Base-by-base conservation (phyloP, 2,797 vertebrate genomes). In the Poecile montanus region DNA sequence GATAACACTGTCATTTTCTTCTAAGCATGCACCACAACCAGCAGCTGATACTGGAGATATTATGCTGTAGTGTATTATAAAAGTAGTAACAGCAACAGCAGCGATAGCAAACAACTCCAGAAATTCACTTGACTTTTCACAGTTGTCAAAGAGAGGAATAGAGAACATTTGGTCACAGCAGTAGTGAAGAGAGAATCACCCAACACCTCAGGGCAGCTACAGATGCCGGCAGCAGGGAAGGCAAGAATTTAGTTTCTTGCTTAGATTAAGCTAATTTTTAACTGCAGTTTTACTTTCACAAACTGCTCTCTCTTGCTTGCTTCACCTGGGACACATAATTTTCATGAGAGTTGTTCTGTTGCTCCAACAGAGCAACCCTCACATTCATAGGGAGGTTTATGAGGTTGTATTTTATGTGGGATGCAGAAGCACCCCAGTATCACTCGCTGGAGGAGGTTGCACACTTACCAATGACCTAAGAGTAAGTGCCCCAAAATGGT, bases 351-450 rank as follows among this genome's bases (percentile, higher is more conserved):
- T 47, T 40, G 38, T 6, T 40, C 38, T 40, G 38, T 40, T 40
- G 38, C 38, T 40, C 47, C 48, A 72, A 29, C 22, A 29, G 42
- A 25, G 38, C 32, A 75, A 18, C 14, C 29, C 29, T 77, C 76
- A 18, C 21, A 6, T 23, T 51, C 30, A 0, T 1, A 7, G n/a
- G 9, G 26, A 67, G 40, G 13, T 67, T 18, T 6, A 4, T 19
- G 22, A 47, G 38, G 66, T 51, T 72, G 0, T 54, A 14, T 45
- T 62, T 73, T 45, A 26, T 17, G 40, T 14, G 60, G 57, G 56
- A 44, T 23, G 44, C 66, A 58, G 9, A 56, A 56, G 15, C 25
- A 58, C 25, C 51, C n/a, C 29, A 25, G n/a, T n/a, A 21, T 30
- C 50, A 42, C 67, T 70, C 1, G 0, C 54, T n/a, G 7, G 3